phyloP scores from a whole-genome alignment of 2,113 vertebrate species.

The Asarcornis scutulata region DNA sequence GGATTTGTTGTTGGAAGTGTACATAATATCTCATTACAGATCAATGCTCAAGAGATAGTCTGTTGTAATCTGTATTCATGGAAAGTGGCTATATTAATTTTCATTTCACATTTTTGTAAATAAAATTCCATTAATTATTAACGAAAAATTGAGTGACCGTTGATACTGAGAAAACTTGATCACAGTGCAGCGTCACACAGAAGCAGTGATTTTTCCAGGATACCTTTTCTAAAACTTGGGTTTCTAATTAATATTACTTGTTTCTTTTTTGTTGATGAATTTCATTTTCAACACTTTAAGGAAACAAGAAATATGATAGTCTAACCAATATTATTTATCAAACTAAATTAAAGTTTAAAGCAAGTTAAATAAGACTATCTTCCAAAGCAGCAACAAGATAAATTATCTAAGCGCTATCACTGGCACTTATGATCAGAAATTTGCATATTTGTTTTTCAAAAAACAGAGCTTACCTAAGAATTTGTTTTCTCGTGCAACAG shows the following conservation, averaged over 20 bases:
- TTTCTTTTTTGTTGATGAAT: background rate
- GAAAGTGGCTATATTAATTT: background rate
- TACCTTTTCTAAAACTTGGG: background rate
- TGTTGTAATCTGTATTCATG: constrained; percentile 40
- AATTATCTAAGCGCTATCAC: background rate
- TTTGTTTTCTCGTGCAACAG: background rate
- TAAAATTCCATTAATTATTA: constrained; percentile 51
- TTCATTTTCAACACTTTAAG: background rate
- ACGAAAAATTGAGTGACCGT: constrained; percentile 25
- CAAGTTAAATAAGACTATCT: background rate
- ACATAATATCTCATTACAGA: constrained; percentile 59
- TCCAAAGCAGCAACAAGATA: background rate
- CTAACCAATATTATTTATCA: background rate
- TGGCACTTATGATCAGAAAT: background rate
- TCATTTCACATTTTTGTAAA: constrained; percentile 49
- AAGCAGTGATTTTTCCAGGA: background rate
- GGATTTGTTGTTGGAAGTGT: constrained; percentile 46
- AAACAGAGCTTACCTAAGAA: background rate
- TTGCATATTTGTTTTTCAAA: background rate
- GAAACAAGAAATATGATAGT: background rate
- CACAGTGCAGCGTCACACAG: background rate
- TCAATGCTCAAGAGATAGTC: constrained; percentile 26
- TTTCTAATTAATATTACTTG: background rate
- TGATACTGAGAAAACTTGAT: background rate
- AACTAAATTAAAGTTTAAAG: background rate